Conservation (phyloP, 1,140 invertebrate species). For the Ruditapes philippinarum region DNA sequence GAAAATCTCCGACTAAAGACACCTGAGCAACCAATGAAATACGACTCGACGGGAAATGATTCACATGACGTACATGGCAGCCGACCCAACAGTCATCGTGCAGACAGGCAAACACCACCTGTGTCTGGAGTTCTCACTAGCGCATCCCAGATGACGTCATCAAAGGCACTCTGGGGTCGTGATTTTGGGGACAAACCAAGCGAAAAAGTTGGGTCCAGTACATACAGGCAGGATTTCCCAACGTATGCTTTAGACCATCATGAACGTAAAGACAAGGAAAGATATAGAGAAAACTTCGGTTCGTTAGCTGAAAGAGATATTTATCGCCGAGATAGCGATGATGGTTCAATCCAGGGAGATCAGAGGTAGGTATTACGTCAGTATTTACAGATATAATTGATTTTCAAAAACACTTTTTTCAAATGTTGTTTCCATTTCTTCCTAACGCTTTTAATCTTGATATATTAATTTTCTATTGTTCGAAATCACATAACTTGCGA, state of each 20-base stretch:
- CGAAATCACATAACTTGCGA: too few relatives aligned
- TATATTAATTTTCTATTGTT: too few relatives aligned
- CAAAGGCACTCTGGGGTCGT: slow-evolving; percentile 47
- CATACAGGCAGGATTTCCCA: slow-evolving; percentile 41
- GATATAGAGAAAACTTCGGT: slow-evolving; percentile 51
- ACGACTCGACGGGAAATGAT: neutral
- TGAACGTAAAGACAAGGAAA: slow-evolving; percentile 45
- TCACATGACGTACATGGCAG: neutral
- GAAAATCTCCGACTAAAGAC: slow-evolving; percentile 29
- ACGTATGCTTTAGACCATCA: slow-evolving; percentile 12
- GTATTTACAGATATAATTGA: too few relatives aligned
- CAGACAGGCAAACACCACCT: neutral
- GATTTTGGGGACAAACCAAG: slow-evolving; percentile 44
- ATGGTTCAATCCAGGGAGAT: neutral
- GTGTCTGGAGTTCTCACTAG: neutral
- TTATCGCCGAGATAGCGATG: neutral
- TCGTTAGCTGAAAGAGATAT: slow-evolving; percentile 41
- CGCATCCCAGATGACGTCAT: slow-evolving; percentile 27
- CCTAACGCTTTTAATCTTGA: too few relatives aligned
- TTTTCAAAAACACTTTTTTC: too few relatives aligned
- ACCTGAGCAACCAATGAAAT: neutral
- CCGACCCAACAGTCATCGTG: neutral
- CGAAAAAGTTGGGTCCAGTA: slow-evolving; percentile 49
- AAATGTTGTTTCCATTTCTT: too few relatives aligned
- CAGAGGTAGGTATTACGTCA: neutral